Conservation (phyloP, 2,797 vertebrate species). For the Myiotriccus ornatus region DNA sequence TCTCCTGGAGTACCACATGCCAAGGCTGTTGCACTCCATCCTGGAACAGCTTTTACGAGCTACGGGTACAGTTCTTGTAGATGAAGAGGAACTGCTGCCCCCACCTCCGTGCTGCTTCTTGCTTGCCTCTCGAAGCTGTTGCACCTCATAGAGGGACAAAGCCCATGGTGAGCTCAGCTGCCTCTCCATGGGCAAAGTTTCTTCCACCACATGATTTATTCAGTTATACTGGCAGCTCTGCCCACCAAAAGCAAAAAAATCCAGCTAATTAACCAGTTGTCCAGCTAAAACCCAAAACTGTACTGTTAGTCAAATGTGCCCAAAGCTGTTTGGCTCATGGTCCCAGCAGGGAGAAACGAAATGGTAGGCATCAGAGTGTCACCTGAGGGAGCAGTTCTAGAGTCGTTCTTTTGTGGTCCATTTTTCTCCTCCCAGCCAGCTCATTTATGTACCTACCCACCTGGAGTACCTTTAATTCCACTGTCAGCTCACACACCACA, state of each 20-base stretch:
- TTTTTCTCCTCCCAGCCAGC: background rate
- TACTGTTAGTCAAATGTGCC: rapidly evolving
- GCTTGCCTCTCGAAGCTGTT: background rate
- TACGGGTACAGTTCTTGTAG: background rate
- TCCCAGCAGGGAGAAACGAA: background rate
- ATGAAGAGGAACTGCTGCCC: background rate
- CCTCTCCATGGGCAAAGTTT: background rate
- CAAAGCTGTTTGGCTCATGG: background rate
- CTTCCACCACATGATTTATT: background rate
- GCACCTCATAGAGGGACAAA: background rate
- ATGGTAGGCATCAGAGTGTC: background rate
- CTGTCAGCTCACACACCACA: rapidly evolving
- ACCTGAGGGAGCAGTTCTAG: background rate
- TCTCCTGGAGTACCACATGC: background rate
- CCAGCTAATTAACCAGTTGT: background rate
- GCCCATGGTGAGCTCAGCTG: background rate
- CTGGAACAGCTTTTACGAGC: background rate
- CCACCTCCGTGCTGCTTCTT: background rate
- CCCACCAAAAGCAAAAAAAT: background rate
- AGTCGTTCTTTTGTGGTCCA: rapidly evolving
- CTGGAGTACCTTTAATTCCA: background rate
- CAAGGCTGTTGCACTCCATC: background rate
- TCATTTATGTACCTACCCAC: background rate
- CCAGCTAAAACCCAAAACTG: rapidly evolving
- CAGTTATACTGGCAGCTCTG: background rate